phyloP scores from a whole-genome alignment of 2,113 vertebrate genomes.

The Crotalus horridus region DNA sequence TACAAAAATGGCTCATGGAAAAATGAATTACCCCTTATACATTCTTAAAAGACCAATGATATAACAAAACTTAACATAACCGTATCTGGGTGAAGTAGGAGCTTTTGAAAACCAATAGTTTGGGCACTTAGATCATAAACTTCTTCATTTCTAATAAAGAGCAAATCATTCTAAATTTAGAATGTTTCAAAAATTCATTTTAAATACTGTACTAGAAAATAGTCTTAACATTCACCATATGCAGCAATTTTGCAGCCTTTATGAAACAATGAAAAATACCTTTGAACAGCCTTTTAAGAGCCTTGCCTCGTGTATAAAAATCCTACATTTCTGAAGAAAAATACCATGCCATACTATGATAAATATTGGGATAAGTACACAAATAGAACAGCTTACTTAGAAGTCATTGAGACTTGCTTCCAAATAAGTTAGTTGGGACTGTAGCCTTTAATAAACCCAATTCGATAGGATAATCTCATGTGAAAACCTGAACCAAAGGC shows the following conservation, averaged over 20 bases:
- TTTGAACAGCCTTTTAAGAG: neutral
- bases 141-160: neutral
- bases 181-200: neutral
- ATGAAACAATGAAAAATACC: slow-evolving; percentile 10
- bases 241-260: neutral
- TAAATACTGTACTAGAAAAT: neutral
- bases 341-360: neutral
- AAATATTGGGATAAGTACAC: neutral
- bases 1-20: neutral
- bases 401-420: neutral
- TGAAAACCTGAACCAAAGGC: neutral
- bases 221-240: neutral
- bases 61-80: neutral
- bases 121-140: neutral
- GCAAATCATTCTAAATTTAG: neutral
- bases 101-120: neutral
- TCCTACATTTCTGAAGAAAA: slow-evolving; percentile 20
- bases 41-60: neutral
- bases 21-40: neutral
- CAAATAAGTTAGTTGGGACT: no score
- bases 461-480: neutral
- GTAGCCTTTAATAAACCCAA: neutral
- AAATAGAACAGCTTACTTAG: neutral
- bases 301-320: neutral
- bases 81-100: neutral